Evolutionary conservation across 1,140 invertebrate species (phyloP).

Genomic region (Planococcus citri): DNA sequence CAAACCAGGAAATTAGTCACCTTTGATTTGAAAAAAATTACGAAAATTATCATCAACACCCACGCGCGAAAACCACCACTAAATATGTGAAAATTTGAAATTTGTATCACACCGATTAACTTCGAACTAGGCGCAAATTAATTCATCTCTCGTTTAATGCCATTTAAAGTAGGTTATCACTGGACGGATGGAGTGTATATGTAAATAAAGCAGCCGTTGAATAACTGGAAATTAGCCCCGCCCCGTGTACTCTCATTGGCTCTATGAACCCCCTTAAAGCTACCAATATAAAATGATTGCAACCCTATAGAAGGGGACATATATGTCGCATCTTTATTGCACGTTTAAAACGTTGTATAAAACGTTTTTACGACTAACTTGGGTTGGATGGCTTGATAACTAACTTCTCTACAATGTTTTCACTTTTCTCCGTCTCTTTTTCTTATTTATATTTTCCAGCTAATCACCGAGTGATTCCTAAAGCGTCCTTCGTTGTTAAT

Average conservation of each 20-base stretch:
- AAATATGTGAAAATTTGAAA: not conserved
- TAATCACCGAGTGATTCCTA: not conserved
- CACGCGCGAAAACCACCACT: too few species aligned
- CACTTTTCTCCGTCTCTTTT: conserved; percentile 6
- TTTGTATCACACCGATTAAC: not conserved
- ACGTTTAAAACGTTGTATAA: not conserved
- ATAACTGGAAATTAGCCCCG: conserved; percentile 19
- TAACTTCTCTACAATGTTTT: conserved; percentile 14
- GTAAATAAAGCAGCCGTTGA: conserved; percentile 19
- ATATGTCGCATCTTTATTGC: conserved; percentile 19
- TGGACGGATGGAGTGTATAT: conserved; percentile 12
- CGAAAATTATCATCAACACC: too few species aligned
- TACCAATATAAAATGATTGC: conserved; percentile 14
- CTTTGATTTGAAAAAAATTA: too few species aligned
- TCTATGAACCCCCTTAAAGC: conserved; percentile 5
- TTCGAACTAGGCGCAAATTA: conserved; percentile 18
- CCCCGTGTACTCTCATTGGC: conserved; percentile 11
- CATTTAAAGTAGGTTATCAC: conserved; percentile 19
- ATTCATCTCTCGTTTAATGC: conserved; percentile 14
- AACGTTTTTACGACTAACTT: not conserved
- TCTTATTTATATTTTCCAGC: not conserved
- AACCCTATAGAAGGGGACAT: conserved; percentile 13
- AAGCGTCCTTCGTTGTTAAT: not conserved
- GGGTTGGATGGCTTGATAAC: conserved; percentile 16
- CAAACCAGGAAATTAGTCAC: too few species aligned